Conservation (phyloP, 1,140 invertebrate genomes). For the Monochamus saltuarius region DNA sequence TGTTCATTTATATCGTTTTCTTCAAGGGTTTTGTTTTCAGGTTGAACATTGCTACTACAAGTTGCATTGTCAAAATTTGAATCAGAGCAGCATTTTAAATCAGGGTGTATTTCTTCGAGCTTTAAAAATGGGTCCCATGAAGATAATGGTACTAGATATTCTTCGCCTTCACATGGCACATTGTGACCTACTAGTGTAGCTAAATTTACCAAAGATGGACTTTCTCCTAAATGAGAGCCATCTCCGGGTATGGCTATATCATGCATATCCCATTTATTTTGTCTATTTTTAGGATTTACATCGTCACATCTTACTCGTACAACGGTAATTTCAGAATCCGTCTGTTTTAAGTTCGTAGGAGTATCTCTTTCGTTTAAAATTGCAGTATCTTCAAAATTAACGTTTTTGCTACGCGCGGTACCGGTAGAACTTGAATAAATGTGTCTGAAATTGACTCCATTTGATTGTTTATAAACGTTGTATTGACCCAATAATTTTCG, state of each 20-base stretch:
- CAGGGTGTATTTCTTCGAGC: constrained; percentile 16
- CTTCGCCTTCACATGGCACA: constrained; percentile 29
- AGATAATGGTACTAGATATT: constrained; percentile 47
- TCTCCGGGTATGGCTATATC: constrained; percentile 46
- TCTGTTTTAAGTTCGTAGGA: constrained; percentile 30
- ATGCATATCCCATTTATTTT: constrained; percentile 47
- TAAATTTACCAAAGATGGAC: constrained; percentile 47
- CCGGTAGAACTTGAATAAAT: constrained; percentile 29
- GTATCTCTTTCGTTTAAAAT: constrained; percentile 35
- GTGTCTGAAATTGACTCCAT: constrained; percentile 30
- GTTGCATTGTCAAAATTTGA: constrained; percentile 18
- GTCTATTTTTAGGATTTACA: constrained; percentile 27
- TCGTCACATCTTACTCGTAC: constrained; percentile 41
- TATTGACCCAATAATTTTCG: constrained; percentile 43
- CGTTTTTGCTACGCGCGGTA: constrained; percentile 15
- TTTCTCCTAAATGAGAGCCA: constrained; percentile 45
- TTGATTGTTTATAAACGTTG: constrained; percentile 34
- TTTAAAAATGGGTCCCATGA: constrained; percentile 45
- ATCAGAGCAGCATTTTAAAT: constrained; percentile 23
- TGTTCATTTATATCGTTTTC: too few species aligned
- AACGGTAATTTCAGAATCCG: constrained; percentile 48
- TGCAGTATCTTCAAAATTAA: constrained; percentile 33
- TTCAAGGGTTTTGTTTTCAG: too few species aligned
- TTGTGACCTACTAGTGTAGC: constrained; percentile 43
- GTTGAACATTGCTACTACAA: not conserved